These are phyloP conservation scores for Monarcha castaneiventris DNA, from an alignment of 2,113 vertebrate species.

Conservation along the genomic window DNA sequence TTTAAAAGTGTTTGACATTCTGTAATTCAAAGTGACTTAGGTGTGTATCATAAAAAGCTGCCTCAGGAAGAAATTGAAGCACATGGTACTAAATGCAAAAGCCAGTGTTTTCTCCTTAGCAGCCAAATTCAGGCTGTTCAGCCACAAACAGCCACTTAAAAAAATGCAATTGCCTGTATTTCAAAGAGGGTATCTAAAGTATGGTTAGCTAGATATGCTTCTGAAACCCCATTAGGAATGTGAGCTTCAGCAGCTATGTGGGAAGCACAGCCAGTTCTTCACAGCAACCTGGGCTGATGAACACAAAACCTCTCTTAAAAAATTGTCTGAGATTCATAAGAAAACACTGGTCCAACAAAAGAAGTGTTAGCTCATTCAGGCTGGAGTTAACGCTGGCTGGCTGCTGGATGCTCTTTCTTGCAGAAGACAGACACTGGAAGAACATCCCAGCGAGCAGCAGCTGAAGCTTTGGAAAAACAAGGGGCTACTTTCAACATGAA, in stretches of 20 bases:
- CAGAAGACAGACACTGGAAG: not conserved
- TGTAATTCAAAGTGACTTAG: constrained; percentile 40
- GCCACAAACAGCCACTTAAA: not conserved
- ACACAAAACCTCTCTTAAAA: not conserved
- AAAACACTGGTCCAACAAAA: not conserved
- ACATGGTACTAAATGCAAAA: not conserved
- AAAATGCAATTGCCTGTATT: not conserved
- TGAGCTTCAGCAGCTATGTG: not conserved
- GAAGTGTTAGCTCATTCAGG: not conserved
- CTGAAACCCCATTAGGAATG: not conserved
- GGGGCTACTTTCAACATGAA: not conserved
- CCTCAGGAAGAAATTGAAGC: constrained; percentile 4
- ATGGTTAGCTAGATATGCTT: not conserved
- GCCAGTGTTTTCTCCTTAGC: not conserved
- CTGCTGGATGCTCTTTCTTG: not conserved
- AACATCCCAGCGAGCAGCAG: not conserved
- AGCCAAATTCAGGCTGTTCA: not conserved
- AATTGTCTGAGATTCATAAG: not conserved
- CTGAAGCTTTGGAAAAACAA: constrained; percentile 33
- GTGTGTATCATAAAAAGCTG: constrained; percentile 40
- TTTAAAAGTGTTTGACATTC: constrained; percentile 34
- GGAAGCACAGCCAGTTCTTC: not conserved
- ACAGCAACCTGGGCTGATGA: not conserved
- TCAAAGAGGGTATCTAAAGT: not conserved
- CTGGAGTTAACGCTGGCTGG: not conserved